These are phyloP conservation scores for Semnornis frantzii DNA, from an alignment of 2,113 vertebrate genomes.

Conservation along the genomic window DNA sequence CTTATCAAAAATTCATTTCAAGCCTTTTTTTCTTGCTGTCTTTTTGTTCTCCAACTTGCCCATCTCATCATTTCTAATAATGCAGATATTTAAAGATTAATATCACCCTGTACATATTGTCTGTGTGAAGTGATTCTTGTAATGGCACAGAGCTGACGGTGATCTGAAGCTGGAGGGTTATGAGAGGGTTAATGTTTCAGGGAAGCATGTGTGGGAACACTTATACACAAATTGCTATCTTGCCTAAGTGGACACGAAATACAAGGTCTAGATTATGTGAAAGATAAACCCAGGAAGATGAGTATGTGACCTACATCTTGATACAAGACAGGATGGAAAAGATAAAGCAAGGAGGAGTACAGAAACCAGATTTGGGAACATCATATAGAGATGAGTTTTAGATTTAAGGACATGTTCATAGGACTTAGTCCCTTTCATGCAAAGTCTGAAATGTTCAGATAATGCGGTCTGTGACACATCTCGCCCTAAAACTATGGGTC, in stretches of 20 bases:
- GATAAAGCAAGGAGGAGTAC: not conserved
- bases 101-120: not conserved
- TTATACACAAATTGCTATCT: not conserved
- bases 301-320: not conserved
- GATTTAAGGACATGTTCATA: not conserved
- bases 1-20: not conserved
- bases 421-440: not conserved
- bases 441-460: not conserved
- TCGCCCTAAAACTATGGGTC: not conserved
- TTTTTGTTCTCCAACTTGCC: not conserved
- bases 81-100: not conserved
- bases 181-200: not conserved
- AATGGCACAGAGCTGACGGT: not conserved
- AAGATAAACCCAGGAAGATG: not conserved
- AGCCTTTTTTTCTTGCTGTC: not conserved
- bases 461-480: not conserved
- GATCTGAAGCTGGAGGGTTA: not conserved
- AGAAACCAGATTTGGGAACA: not conserved
- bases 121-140: not conserved
- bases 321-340: not conserved
- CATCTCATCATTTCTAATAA: not conserved
- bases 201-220: no score
- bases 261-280: not conserved
- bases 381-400: fast-evolving
- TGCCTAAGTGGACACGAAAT: not conserved